Evolutionary conservation across 1,140 invertebrate species (phyloP).

Genomic region (Trichogramma pretiosum): DNA sequence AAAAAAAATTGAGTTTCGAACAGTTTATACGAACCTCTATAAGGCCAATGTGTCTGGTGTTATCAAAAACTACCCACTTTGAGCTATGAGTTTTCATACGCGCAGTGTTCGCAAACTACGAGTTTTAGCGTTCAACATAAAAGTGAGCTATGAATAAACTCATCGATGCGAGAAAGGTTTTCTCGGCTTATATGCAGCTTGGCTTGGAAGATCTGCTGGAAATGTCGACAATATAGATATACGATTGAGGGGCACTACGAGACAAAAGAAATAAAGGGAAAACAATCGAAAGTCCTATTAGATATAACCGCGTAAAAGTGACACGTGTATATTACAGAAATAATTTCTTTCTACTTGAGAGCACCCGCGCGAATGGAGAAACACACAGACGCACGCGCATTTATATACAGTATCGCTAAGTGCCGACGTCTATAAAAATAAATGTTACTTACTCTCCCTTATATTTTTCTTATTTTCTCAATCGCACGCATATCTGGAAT

Average conservation of each 20-base stretch:
- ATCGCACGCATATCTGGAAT: no score
- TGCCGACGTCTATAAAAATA: slow-evolving; percentile 14
- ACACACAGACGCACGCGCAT: no score
- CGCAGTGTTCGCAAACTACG: no score
- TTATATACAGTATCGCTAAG: no score
- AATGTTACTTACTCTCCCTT: neutral
- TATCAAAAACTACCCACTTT: no score
- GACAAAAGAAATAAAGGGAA: slow-evolving; percentile 13
- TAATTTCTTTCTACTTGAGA: slow-evolving; percentile 16
- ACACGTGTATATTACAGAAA: slow-evolving; percentile 13
- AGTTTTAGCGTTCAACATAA: no score
- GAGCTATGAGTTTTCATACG: no score
- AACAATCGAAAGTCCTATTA: slow-evolving; percentile 15
- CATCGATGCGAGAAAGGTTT: slow-evolving; percentile 5
- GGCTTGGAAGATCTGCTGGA: neutral
- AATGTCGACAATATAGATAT: neutral
- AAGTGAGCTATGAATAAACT: neutral
- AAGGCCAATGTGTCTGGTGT: no score
- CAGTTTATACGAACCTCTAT: no score
- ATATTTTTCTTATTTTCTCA: no score
- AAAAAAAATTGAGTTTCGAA: no score
- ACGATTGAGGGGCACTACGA: neutral
- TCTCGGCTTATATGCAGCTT: neutral
- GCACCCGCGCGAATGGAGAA: slow-evolving; percentile 1
- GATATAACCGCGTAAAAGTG: slow-evolving; percentile 14